Evolutionary conservation across 2,888 invertebrate species (phyloP), one percentile per base, ranked within the genome.

Genomic region (Rhagium mordax): DNA sequence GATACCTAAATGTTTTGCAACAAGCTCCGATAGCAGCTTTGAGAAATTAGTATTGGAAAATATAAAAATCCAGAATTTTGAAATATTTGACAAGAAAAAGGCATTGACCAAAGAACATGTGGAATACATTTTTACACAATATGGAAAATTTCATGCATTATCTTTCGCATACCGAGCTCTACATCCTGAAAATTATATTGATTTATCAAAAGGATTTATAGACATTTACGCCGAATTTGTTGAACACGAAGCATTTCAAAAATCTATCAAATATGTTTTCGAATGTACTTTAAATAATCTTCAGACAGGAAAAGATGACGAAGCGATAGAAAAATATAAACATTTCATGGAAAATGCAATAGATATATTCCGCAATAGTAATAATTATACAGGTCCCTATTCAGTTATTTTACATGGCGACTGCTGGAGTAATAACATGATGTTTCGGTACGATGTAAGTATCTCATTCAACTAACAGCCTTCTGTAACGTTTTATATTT

Each of bases 101-200:
- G 6, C 67, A 3, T 59, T 83, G 4, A 76, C 79, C 33, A 71
- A 71, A 6, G 72, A 79, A 27, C 79, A 81, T 51, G 60, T 74
- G 2, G 68, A 67, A 10, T 41, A 79, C 0, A 72, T 81, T 29
- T 65, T 81, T 6, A 70, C 74, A 20, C 72, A 73, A 24, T 77
- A 81, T 15, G 83, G 74, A 3, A 70, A 71, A 53, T 79, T 79
- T 47, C 83, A 83, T 57, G 79, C 80, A 7, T 59, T 79, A 33
- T 79, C 79, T 0, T 77, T 77, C 18, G 81, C 76, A 2, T 55
- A 78, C 27, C 76, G 73, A 53, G 73, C 79, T 20, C 60, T 76
- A 47, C 47, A 76, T 29, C 70, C 71, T 0, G 71, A 72, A 24
- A 68, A 73, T 27, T 81, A 76, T 70, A 18, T 73, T 8, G 47